phyloP scores from a whole-genome alignment of 2,888 invertebrate genomes.

The Orthosia gothica region DNA sequence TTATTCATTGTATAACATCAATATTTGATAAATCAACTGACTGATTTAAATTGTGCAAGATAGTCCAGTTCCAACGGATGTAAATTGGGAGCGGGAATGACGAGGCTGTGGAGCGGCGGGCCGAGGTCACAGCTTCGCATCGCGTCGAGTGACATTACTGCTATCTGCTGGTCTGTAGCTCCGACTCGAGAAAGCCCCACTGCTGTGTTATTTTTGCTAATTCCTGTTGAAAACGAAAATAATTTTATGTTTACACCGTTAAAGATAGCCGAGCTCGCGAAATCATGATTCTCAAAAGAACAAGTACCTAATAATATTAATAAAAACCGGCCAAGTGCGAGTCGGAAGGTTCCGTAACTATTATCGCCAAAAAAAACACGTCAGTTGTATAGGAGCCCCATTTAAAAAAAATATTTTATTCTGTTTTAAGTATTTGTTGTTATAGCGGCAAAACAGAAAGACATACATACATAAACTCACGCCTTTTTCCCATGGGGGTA shows the following conservation, averaged over 20 bases:
- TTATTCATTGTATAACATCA: conserved; percentile 44
- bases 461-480: too few relatives aligned
- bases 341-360: too few relatives aligned
- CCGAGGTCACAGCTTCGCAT: conserved; percentile 96
- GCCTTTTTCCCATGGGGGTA: too few relatives aligned
- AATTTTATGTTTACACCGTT: background rate
- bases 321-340: too few relatives aligned
- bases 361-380: too few relatives aligned
- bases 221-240: conserved; percentile 71
- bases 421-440: too few relatives aligned
- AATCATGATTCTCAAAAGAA: background rate
- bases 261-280: background rate
- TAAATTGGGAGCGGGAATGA: conserved; percentile 95
- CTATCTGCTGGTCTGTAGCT: conserved; percentile 95
- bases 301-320: too few relatives aligned
- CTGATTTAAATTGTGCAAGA: conserved; percentile 93
- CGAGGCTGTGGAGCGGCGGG: conserved; percentile 97
- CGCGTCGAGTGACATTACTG: conserved; percentile 93
- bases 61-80: conserved; percentile 98
- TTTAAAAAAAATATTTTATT: too few relatives aligned
- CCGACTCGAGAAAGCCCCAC: conserved; percentile 98
- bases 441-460: too few relatives aligned
- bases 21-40: conserved; percentile 47
- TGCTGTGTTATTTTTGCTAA: conserved; percentile 92
- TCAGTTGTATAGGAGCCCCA: too few relatives aligned